A percentile compares a stretch with the other conserved stretches of the same genome.
Conservation (phyloP, 1,140 invertebrate species). For the Aphelinus certus region DNA sequence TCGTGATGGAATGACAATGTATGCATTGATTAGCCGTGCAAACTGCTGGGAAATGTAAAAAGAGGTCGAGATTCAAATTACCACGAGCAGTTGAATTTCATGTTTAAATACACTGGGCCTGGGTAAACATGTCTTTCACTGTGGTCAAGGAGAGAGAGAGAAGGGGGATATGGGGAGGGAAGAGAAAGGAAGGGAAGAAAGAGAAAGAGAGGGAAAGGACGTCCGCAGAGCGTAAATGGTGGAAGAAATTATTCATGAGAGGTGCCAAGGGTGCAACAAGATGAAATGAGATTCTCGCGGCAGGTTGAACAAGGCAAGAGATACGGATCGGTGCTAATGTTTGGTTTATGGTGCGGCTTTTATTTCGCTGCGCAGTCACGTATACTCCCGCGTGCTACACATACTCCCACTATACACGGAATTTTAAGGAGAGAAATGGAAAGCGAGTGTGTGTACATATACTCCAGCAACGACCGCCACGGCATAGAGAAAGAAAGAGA, state of each 20-base stretch:
- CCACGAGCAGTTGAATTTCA: background rate
- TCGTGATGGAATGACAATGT: no score
- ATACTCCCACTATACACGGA: slow-evolving; percentile 29
- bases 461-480: no score
- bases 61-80: no score
- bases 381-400: slow-evolving; percentile 37
- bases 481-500: background rate
- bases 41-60: no score
- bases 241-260: slow-evolving; percentile 57
- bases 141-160: background rate
- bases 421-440: slow-evolving; percentile 41
- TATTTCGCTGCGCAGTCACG: slow-evolving; percentile 41
- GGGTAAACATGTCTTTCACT: slow-evolving; percentile 24
- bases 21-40: no score
- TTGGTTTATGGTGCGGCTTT: slow-evolving; percentile 46
- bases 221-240: slow-evolving; percentile 36
- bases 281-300: slow-evolving; percentile 51
- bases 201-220: background rate
- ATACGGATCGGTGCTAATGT: slow-evolving; percentile 54
- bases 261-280: slow-evolving; percentile 51
- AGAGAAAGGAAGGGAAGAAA: background rate
- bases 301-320: slow-evolving; percentile 45
- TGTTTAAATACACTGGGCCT: slow-evolving; percentile 16
- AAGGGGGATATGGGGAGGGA: background rate
- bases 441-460: background rate